These are phyloP conservation scores for Pampus argenteus DNA, from an alignment of 2,797 vertebrate species.

Conservation along the genomic window DNA sequence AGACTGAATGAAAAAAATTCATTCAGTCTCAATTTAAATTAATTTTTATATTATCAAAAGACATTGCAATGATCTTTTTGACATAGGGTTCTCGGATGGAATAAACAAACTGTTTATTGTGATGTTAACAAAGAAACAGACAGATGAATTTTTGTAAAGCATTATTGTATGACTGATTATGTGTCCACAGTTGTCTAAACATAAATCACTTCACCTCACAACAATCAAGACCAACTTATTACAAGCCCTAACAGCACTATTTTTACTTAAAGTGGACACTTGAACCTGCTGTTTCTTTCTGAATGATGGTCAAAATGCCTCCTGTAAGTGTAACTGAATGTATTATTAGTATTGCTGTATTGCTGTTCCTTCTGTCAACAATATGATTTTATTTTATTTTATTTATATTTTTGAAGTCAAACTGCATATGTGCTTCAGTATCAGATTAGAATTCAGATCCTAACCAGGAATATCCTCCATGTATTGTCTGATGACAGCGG, in stretches of 20 bases:
- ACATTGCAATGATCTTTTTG: no score
- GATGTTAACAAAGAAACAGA: no score
- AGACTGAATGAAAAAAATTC: not conserved
- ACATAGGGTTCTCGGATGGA: no score
- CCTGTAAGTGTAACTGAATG: not conserved
- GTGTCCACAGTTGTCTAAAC: not conserved
- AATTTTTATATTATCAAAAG: no score
- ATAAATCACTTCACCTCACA: slow-evolving; percentile 4
- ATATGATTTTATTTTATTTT: not conserved
- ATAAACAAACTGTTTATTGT: no score
- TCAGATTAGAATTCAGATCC: slow-evolving; percentile 25
- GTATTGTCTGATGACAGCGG: slow-evolving; percentile 24
- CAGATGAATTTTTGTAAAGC: no score
- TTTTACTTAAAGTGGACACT: not conserved
- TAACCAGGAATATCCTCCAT: slow-evolving; percentile 8
- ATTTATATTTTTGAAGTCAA: not conserved
- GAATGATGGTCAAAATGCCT: not conserved
- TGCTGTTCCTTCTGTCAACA: not conserved
- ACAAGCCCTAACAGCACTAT: not conserved
- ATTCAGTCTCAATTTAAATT: no score
- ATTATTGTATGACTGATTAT: no score
- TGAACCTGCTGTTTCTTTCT: slow-evolving; percentile 2
- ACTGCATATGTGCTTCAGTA: slow-evolving; percentile 13
- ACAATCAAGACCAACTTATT: not conserved
- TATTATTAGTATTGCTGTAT: no score